These are phyloP conservation scores for Zeus faber DNA, from an alignment of 2,113 vertebrate species.

Conservation along the genomic window DNA sequence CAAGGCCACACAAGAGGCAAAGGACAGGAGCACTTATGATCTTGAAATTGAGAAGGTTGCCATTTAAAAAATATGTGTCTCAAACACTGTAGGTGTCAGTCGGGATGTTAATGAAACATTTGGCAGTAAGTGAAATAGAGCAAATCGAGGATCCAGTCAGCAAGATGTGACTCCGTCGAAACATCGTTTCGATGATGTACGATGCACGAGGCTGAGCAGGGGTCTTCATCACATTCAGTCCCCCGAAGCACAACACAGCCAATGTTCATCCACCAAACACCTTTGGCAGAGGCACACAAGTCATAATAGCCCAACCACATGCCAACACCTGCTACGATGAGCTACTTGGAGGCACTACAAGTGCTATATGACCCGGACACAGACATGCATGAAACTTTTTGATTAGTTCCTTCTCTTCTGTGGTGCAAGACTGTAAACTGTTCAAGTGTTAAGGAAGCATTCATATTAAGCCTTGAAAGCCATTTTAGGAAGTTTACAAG, in stretches of 20 bases:
- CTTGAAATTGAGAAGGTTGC: no score
- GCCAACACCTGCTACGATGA: neutral
- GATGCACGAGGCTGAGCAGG: neutral
- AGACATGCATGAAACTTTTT: neutral
- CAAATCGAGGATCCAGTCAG: neutral
- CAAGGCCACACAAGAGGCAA: no score
- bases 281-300: neutral
- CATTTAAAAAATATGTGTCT: no score
- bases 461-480: neutral
- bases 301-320: neutral
- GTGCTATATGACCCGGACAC: neutral
- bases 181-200: neutral
- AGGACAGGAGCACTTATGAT: no score
- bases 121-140: neutral
- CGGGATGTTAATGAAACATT: conserved; percentile 1
- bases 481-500: neutral
- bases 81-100: neutral
- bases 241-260: conserved; percentile 2
- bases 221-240: neutral
- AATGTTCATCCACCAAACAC: neutral
- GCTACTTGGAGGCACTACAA: neutral
- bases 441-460: neutral
- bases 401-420: neutral
- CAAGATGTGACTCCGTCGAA: neutral
- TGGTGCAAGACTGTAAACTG: neutral